Evolutionary conservation across 2,888 invertebrate genomes (phyloP), one percentile per base, ranked within the genome.

Genomic region (Elegia similella): DNA sequence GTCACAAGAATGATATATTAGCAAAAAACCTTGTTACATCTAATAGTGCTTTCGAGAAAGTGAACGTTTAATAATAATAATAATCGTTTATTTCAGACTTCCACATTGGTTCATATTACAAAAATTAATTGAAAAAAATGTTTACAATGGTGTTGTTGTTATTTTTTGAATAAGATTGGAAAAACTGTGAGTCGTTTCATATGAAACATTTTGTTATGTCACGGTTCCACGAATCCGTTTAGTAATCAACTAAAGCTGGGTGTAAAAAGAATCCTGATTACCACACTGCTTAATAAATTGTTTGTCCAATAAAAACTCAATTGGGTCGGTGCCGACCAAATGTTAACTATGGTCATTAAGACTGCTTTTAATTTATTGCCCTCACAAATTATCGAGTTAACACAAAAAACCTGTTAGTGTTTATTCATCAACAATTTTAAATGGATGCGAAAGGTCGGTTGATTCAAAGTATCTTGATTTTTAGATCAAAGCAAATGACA

Each of bases 331-430:
- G 54, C 44, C 54, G 54, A 34, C 44, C 32, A 55, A 55, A 55
- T 52, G 52, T 52, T 52, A 46, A 55, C 54, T 55, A 30, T 32
- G 34, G 54, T 55, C 54, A 55, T 55, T 55, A 55, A 55, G 46
- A 44, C 44, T 29, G 34, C 32, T 34, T 44, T 55, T 46, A 70
- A 74, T 76, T 74, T 72, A 78, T 77, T 66, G 68, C 67, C 63
- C 65, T 61, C 68, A 72, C 72, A 70, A 76, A 74, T 70, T 73
- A 72, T 68, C 67, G 68, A 70, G 64, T 67, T 70, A 66, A 68
- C 60, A 67, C 64, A 59, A 67, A 66, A 66, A 63, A 62, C 60
- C 66, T 65, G 68, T 67, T 66, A 65, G 65, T 70, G 69, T 70
- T 71, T 72, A 62, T 67, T 66, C 61, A 66, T 67, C 52, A 64